Base-by-base conservation (phyloP, 2,113 vertebrate genomes). In the Platanista minor region DNA sequence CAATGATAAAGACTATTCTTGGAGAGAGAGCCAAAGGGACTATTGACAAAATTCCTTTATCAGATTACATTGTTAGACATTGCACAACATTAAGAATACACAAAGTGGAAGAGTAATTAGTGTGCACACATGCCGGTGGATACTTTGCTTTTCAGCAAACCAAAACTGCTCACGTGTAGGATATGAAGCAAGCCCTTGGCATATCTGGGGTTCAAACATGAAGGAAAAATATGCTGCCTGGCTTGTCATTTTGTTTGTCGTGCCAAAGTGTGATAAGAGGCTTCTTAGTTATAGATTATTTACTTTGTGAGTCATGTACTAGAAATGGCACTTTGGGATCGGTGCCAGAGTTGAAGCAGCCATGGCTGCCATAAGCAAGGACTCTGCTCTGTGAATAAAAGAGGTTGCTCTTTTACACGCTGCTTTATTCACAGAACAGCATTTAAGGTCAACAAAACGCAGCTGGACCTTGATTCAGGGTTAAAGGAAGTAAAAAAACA, bases 231-330 rank as follows among this genome's bases (percentile, higher is more conserved):
- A 59, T 8, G 77, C 82, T 64, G 81, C 82, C 92, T 52, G 93
- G 66, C 93, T 62, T 89, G 72, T 64, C 86, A 14, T 41, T 84
- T 92, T 86, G 87, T 69, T 92, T 90, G 93, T 46, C 13, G 9
- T 80, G 92, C 93, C 96, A 82, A 85, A 81, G 77, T 39, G 20
- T 20, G 92, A 75, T 82, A 95, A 97, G 93, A 96, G 91, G 77
- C 82, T 88, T 97, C 82, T 92, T 91, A 78, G 69, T 89, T 94
- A 69, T 41, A 91, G 94, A 94, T 77, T 71, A 82, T 95, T 91
- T 94, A 88, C 93, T 91, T n/a, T 43, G 93, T 95, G 97, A 97
- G 95, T 95, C 97, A 94, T 17, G 49, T 21, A 80, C 61, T 66
- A 74, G 97, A 81, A 95, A 97, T n/a, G 96, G 71, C 12, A 15